Base-by-base conservation (phyloP, 2,888 invertebrate genomes). In the Morpho helenor region DNA sequence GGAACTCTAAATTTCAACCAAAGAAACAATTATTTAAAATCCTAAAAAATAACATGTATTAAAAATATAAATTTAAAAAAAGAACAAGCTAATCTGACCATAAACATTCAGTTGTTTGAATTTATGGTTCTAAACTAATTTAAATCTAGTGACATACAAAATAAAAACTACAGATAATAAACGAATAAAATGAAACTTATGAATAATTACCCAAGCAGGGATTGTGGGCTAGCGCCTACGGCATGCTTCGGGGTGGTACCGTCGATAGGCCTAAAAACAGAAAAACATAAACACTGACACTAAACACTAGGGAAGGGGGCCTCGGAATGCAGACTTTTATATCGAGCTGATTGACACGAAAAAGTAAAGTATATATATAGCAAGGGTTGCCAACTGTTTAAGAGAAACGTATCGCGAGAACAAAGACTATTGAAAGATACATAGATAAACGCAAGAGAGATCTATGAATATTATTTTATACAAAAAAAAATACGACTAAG, bases 191-290 rank as follows among this genome's bases (percentile, higher is more conserved):
- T 61, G 56, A 65, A 63, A 56, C 61, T 45, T 47, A 72, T 74
- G 68, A 70, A 91, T 89, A 92, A 92, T 93, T 93, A 93, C 93
- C 93, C 93, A 86, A 93, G 92, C 82, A 87, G 84, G 84, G 90
- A 80, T 92, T 92, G 93, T 87, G 91, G 90, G 75, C 83, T 90
- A 87, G 87, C 89, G 74, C 87, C 89, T 88, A 91, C 89, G 68
- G 90, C 91, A 88, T 89, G 90, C 90, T 91, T 91, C 87, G 90
- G 89, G 60, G 90, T 84, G 68, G 87, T 86, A 77, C 88, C 89
- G 77, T 91, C 93, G 92, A 93, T 90, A 76, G 93, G 93, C 92
- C 93, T 93, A 93, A 88, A 93, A 93, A 87, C 84, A 87, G 83
- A 88, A 81, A 92, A 85, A 84, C 81, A 82, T 85, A 86, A 82